These are phyloP conservation scores for Pseudomugil tenellus DNA, from an alignment of 2,797 vertebrate species.

Conservation along the genomic window DNA sequence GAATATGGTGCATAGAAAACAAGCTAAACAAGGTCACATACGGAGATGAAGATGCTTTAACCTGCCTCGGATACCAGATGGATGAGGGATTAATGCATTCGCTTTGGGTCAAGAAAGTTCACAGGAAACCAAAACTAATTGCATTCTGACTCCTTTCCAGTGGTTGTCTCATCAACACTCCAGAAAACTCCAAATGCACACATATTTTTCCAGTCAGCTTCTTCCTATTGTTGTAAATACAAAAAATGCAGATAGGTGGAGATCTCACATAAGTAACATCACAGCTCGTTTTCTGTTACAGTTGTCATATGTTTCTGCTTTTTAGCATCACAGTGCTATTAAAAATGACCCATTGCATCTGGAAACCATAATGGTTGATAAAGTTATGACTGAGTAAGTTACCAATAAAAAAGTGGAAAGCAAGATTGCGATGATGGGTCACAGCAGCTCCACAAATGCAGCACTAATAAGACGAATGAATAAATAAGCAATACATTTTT, in stretches of 20 bases:
- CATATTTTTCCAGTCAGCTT: neutral
- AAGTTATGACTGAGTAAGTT: neutral
- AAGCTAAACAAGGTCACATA: constrained; percentile 1
- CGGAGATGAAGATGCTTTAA: constrained; percentile 29
- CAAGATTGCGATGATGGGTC: too few relatives aligned
- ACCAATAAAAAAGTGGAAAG: neutral
- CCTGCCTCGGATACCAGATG: constrained; percentile 46
- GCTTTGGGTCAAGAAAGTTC: constrained; percentile 44
- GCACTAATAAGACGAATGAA: too few relatives aligned
- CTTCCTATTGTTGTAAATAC: neutral
- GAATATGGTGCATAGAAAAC: neutral
- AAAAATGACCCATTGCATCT: neutral
- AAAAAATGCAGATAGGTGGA: neutral
- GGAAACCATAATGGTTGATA: neutral
- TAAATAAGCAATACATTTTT: too few relatives aligned
- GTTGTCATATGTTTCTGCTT: too few relatives aligned
- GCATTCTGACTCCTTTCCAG: constrained; percentile 34
- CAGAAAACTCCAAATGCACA: neutral
- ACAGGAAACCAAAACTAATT: constrained; percentile 39
- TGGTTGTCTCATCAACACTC: constrained; percentile 14
- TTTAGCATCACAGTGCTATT: neutral
- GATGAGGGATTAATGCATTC: constrained; percentile 41
- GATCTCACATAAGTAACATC: neutral
- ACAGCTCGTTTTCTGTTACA: too few relatives aligned
- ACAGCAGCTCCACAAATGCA: too few relatives aligned